Base-by-base conservation (phyloP, 2,113 vertebrate species). In the Ptilorrhoa leucosticta region DNA sequence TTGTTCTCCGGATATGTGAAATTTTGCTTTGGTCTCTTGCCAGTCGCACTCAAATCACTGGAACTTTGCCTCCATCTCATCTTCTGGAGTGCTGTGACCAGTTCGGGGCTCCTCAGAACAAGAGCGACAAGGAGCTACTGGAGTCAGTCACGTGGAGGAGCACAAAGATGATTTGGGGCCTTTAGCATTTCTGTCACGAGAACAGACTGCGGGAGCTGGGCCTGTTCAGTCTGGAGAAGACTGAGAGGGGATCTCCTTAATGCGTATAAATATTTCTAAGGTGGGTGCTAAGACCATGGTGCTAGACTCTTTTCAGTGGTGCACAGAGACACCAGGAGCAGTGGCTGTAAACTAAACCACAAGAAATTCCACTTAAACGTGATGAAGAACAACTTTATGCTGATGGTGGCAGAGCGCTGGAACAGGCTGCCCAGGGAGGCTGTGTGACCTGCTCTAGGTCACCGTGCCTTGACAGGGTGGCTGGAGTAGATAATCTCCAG, bases 311-410 rank as follows among this genome's bases (percentile, higher is more conserved):
- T 42, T 27, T 24, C 37, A n/a, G 27, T 45, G 42, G n/a, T 63
- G n/a, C 24, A 9, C 26, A 19, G 31, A 26, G 30, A 51, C 44
- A 51, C 13, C 42, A 66, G 27, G 51, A 51, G 28, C 13, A 65
- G 16, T 39, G 44, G 27, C 33, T 28, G 23, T 51, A 39, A 73
- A 44, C 10, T 44, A 58, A 58, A n/a, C 39, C 18, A 6, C 31
- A 65, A 23, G 18, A 73, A 45, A 27, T 82, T 51, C 53, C 45
- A 30, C 23, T 44, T 48, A 15, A 73, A 24, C 15, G 8, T 66
- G 23, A 21, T 0, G 0, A 44, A 14, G 18, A 71, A 23, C 8
- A 33, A 35, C 20, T 53, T 40, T 56, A 26, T 27, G 8, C 19
- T 44, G 37, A 53, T 16, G 13, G 27, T 39, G 33, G 20, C 33